Conservation (phyloP, 1,140 invertebrate species). For the Bombus turneri region DNA sequence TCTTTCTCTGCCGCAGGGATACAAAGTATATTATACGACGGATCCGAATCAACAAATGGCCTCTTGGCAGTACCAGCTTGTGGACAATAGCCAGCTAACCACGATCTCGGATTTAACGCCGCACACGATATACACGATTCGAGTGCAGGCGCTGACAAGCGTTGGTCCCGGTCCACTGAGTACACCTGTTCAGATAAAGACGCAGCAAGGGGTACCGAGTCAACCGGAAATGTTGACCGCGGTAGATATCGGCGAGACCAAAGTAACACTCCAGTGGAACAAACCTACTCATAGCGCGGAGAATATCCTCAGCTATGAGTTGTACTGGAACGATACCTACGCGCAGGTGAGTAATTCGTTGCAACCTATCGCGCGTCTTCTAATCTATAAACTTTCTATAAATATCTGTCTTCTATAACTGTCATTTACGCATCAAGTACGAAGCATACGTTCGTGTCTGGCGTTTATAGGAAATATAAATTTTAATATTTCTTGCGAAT, state of each 20-base stretch:
- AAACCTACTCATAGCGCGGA: slow-evolving; percentile 94
- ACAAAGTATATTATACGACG: slow-evolving; percentile 98
- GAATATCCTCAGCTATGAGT: slow-evolving; percentile 96
- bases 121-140: slow-evolving; percentile 95
- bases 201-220: slow-evolving; percentile 97
- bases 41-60: slow-evolving; percentile 92
- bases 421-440: no score
- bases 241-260: slow-evolving; percentile 91
- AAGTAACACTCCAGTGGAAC: slow-evolving; percentile 94
- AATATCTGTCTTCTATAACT: rapidly evolving
- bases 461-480: not conserved
- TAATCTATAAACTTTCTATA: no score
- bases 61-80: slow-evolving; percentile 95
- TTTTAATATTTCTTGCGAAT: not conserved
- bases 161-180: slow-evolving; percentile 96
- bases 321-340: slow-evolving; percentile 99
- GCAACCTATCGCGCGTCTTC: rapidly evolving
- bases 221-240: slow-evolving; percentile 95
- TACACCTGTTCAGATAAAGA: slow-evolving; percentile 96
- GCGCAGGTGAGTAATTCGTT: slow-evolving; percentile 86
- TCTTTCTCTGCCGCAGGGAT: slow-evolving; percentile 87
- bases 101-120: slow-evolving; percentile 95
- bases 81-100: slow-evolving; percentile 96
- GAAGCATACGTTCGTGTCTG: no score
- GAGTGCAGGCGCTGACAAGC: slow-evolving; percentile 95